Conservation (phyloP, 2,888 invertebrate genomes). For the Lapara coniferarum region DNA sequence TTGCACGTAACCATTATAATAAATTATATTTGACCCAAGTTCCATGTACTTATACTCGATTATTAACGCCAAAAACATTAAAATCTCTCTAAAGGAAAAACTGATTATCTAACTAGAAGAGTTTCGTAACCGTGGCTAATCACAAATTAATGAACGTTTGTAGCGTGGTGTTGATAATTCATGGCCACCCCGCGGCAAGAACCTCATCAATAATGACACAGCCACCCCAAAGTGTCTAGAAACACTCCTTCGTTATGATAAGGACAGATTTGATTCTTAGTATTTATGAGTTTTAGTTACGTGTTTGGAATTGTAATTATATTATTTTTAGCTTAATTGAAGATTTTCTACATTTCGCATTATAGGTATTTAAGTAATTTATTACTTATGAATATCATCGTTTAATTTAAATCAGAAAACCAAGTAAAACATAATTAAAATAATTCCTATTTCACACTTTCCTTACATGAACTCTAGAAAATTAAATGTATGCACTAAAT, state of each 20-base stretch:
- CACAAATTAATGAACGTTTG: slow-evolving; percentile 82
- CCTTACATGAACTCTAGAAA: too few relatives aligned
- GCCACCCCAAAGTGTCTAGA: slow-evolving; percentile 53
- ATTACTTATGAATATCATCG: too few relatives aligned
- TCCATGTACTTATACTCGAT: slow-evolving; percentile 45
- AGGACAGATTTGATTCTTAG: slow-evolving; percentile 26
- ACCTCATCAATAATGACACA: slow-evolving; percentile 81
- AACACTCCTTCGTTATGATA: slow-evolving; percentile 54
- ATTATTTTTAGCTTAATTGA: neutral
- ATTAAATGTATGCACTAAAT: too few relatives aligned
- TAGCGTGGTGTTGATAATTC: slow-evolving; percentile 79
- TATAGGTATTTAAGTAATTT: too few relatives aligned
- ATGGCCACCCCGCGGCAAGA: slow-evolving; percentile 79
- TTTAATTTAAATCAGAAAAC: too few relatives aligned
- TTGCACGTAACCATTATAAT: neutral
- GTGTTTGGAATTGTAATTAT: neutral
- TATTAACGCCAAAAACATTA: slow-evolving; percentile 57
- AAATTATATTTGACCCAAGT: too few relatives aligned
- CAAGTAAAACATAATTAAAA: too few relatives aligned
- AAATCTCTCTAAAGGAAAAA: slow-evolving; percentile 65
- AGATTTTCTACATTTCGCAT: neutral
- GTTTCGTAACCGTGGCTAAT: slow-evolving; percentile 75
- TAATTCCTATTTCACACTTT: too few relatives aligned
- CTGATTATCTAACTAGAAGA: slow-evolving; percentile 79
- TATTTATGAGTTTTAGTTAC: neutral